Evolutionary conservation across 2,113 vertebrate species (phyloP).

Genomic region (Progne subis): DNA sequence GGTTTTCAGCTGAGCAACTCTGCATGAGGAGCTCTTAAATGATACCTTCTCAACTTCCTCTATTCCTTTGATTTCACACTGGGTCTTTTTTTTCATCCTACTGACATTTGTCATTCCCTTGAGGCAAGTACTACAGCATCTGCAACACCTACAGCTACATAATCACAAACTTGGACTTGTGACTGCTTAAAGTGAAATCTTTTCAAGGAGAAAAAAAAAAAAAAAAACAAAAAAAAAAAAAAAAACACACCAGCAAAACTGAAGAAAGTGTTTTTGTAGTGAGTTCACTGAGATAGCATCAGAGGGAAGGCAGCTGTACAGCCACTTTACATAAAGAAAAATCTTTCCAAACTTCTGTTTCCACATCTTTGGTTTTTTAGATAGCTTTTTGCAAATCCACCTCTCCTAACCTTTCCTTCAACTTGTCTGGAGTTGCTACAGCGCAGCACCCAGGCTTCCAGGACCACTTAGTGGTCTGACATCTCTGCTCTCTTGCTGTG

Average conservation of each 20-base stretch:
- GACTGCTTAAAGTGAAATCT: constrained; percentile 32
- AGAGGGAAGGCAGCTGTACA: background rate
- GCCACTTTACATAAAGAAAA: background rate
- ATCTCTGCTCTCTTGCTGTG: background rate
- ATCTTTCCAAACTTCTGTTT: background rate
- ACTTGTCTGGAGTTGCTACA: background rate
- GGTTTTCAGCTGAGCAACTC: constrained; percentile 70
- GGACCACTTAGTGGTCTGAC: background rate
- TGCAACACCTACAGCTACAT: constrained; percentile 58
- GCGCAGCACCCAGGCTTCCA: background rate
- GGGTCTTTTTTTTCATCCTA: constrained; percentile 69
- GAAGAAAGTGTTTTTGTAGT: constrained; percentile 20
- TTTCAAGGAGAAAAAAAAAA: background rate
- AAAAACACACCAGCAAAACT: background rate
- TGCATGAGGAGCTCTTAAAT: constrained; percentile 67
- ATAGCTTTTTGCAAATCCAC: background rate
- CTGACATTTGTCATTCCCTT: constrained; percentile 69
- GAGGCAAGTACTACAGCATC: constrained; percentile 58
- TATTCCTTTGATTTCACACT: constrained; percentile 72
- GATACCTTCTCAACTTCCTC: constrained; percentile 68
- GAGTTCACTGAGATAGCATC: background rate
- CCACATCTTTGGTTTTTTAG: background rate
- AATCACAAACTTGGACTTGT: constrained; percentile 70
- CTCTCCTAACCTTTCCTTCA: background rate
- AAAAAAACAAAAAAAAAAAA: no score